These are phyloP conservation scores for Drosophila subpulchrella DNA, from an alignment of 1,140 invertebrate genomes.

Conservation along the genomic window DNA sequence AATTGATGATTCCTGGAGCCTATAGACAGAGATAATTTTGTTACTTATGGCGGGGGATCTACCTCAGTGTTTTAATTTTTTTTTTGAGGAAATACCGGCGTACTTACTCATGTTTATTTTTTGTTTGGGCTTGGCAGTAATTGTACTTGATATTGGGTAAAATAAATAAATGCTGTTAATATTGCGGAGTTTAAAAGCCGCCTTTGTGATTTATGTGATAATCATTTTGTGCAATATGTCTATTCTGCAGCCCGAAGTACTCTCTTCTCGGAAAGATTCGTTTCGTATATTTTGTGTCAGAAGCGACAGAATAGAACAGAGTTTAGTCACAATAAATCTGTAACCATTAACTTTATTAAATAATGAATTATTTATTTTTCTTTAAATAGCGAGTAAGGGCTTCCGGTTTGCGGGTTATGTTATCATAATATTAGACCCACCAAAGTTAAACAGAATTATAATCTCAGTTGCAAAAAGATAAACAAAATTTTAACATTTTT, in stretches of 20 bases:
- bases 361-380: background rate
- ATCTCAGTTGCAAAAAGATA: constrained; percentile 1
- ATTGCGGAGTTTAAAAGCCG: background rate
- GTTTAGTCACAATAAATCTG: too few species aligned
- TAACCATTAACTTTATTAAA: background rate
- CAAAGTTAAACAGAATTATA: constrained; percentile 1
- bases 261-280: too few species aligned
- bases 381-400: background rate
- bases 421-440: background rate
- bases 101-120: constrained; percentile 31
- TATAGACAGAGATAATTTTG: constrained; percentile 9
- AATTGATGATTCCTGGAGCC: constrained; percentile 55
- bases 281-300: too few species aligned
- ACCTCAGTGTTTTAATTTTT: constrained; percentile 33
- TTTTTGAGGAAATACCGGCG: constrained; percentile 53
- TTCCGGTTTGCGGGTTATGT: background rate
- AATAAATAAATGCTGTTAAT: background rate
- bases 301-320: too few species aligned
- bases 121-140: background rate
- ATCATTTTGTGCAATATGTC: too few species aligned
- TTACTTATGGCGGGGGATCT: constrained; percentile 35
- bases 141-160: background rate
- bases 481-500: background rate
- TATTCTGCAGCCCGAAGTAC: too few species aligned
- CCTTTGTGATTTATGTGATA: too few species aligned